Percentiles rank a stretch among this genome's conserved stretches.
These are phyloP conservation scores for Baronia brevicornis DNA, from an alignment of 2,888 invertebrate species.

Conservation along the genomic window DNA sequence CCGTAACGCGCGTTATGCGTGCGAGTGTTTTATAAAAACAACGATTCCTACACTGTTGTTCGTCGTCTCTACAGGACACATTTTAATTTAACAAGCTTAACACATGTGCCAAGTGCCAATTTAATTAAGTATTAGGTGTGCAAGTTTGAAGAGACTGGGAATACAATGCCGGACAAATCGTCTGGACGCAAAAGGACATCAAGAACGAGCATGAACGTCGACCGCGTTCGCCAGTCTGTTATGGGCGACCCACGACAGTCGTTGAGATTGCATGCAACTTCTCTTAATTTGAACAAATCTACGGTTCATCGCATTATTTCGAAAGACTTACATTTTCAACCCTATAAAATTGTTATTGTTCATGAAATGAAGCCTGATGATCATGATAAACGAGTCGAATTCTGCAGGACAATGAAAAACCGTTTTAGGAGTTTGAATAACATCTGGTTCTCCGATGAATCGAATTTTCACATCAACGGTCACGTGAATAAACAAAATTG, in stretches of 20 bases:
- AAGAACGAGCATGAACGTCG: conserved; percentile 24
- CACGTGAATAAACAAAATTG: conserved; percentile 21
- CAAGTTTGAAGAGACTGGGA: conserved; percentile 26
- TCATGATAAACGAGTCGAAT: conserved; percentile 22
- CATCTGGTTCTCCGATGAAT: conserved; percentile 20
- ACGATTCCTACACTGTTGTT: background rate
- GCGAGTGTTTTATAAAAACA: background rate
- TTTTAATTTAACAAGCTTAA: conserved; percentile 9
- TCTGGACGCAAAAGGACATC: conserved; percentile 24
- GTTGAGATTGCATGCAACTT: conserved; percentile 20
- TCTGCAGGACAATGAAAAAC: conserved; percentile 23
- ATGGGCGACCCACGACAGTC: conserved; percentile 19
- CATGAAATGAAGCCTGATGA: conserved; percentile 27
- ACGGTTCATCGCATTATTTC: conserved; percentile 23
- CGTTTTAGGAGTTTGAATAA: conserved; percentile 20
- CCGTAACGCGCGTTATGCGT: too few relatives aligned
- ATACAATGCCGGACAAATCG: conserved; percentile 23
- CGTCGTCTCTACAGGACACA: conserved; percentile 2
- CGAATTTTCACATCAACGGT: conserved; percentile 21
- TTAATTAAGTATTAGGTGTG: conserved; percentile 23
- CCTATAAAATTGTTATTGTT: conserved; percentile 24
- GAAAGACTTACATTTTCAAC: conserved; percentile 21
- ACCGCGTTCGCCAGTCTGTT: conserved; percentile 24
- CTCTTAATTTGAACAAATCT: conserved; percentile 13
- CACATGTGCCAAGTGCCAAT: conserved; percentile 20